Evolutionary conservation across 2,888 invertebrate species (phyloP).

Genomic region (Tenthredo notha): DNA sequence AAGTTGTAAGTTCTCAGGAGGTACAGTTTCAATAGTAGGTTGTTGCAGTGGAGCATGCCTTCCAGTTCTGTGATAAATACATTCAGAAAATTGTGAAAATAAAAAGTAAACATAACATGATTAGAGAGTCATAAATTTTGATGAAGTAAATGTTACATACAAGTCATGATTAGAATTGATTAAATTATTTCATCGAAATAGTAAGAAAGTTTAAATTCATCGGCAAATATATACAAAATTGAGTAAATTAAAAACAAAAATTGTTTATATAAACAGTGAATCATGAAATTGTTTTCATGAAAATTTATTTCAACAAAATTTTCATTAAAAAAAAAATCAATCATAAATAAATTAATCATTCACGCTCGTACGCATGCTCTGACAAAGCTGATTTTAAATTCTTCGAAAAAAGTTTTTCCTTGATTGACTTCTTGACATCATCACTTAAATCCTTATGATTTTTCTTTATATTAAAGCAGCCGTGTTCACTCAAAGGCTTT

Average conservation of each 20-base stretch:
- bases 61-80: conserved; percentile 27
- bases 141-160: neutral
- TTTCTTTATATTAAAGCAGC: neutral
- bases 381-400: too few relatives aligned
- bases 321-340: too few relatives aligned
- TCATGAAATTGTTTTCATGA: too few relatives aligned
- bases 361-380: too few relatives aligned
- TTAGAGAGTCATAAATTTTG: conserved; percentile 16
- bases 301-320: too few relatives aligned
- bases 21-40: neutral
- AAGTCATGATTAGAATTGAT: too few relatives aligned
- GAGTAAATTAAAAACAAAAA: too few relatives aligned
- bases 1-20: neutral
- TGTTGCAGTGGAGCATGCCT: conserved; percentile 15
- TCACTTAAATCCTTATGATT: neutral
- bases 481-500: conserved; percentile 8
- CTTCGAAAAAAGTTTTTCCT: conserved; percentile 1
- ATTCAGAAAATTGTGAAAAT: neutral
- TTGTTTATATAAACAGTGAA: too few relatives aligned
- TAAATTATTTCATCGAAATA: too few relatives aligned
- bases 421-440: neutral
- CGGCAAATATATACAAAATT: too few relatives aligned
- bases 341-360: too few relatives aligned
- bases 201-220: too few relatives aligned
- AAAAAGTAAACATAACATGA: conserved; percentile 16